phyloP scores from a whole-genome alignment of 2,888 invertebrate species.

The Drosophila gaucha region DNA sequence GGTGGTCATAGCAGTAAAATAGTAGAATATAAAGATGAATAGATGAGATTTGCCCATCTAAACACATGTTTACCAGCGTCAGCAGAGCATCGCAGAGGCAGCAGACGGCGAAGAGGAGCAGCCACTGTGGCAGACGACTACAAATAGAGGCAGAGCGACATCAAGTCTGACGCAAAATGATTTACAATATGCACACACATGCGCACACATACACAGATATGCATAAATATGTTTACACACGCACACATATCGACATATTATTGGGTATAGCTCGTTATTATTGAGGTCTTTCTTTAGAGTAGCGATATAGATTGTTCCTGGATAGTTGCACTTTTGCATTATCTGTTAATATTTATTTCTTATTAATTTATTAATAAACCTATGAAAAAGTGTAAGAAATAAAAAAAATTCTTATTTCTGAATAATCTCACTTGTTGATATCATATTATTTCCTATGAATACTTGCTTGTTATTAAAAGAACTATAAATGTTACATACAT shows the following conservation, averaged over 20 bases:
- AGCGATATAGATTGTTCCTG: no score
- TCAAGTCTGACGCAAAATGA: slow-evolving; percentile 76
- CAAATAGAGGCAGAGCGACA: slow-evolving; percentile 41
- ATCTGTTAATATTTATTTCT: neutral
- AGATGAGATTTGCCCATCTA: slow-evolving; percentile 8
- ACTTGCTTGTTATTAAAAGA: neutral
- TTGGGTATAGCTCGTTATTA: no score
- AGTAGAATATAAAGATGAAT: slow-evolving; percentile 34
- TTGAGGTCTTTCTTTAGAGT: no score
- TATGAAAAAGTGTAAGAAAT: neutral
- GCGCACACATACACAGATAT: slow-evolving; percentile 20
- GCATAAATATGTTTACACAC: neutral
- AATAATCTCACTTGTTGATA: neutral
- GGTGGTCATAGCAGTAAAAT: slow-evolving; percentile 9
- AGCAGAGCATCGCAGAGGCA: slow-evolving; percentile 71
- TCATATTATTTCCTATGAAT: neutral
- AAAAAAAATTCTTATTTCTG: neutral
- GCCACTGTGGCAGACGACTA: slow-evolving; percentile 48
- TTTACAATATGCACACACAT: slow-evolving; percentile 60
- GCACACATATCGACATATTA: no score
- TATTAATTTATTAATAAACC: neutral
- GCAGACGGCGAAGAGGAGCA: slow-evolving; percentile 65
- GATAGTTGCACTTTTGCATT: neutral
- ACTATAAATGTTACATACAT: no score
- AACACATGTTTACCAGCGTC: slow-evolving; percentile 74